A percentile compares a stretch with the other conserved stretches of the same genome.
These are phyloP conservation scores for Leptinotarsa undecemlineata DNA, from an alignment of 1,140 invertebrate genomes.

Conservation along the genomic window DNA sequence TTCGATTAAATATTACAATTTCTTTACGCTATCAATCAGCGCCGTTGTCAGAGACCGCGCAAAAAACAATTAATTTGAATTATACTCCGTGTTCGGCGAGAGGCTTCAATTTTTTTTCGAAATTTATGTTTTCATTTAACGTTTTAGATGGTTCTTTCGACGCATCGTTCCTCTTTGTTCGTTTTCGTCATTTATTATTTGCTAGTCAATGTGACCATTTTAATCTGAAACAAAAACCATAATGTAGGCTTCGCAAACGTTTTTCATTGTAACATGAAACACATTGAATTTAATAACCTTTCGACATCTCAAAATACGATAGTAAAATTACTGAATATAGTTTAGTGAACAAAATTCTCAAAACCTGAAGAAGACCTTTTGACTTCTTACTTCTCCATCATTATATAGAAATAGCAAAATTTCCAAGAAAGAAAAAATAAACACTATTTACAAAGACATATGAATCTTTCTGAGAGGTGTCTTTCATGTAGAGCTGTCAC, in stretches of 20 bases:
- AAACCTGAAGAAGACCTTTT: no score
- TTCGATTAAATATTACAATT: slow-evolving; percentile 24
- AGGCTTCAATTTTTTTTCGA: not conserved
- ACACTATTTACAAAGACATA: no score
- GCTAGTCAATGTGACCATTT: not conserved
- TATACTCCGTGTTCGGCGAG: slow-evolving; percentile 1
- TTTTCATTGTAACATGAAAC: no score
- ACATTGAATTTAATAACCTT: no score
- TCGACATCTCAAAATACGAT: no score
- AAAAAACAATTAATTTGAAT: slow-evolving; percentile 22
- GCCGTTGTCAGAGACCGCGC: slow-evolving; percentile 15
- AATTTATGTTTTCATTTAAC: slow-evolving; percentile 19
- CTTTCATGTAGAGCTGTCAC: no score
- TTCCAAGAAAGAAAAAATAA: no score
- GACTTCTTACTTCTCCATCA: no score
- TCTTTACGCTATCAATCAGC: slow-evolving; percentile 19
- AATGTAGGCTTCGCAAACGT: not conserved
- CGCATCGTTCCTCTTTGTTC: not conserved
- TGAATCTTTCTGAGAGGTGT: no score
- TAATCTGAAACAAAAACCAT: not conserved
- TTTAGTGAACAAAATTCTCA: no score
- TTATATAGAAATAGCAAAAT: no score
- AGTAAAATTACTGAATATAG: no score
- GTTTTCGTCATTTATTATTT: not conserved
- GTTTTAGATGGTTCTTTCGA: not conserved